These are phyloP conservation scores for Anarhynchus alexandrinus DNA, from an alignment of 2,113 vertebrate genomes.

Conservation along the genomic window DNA sequence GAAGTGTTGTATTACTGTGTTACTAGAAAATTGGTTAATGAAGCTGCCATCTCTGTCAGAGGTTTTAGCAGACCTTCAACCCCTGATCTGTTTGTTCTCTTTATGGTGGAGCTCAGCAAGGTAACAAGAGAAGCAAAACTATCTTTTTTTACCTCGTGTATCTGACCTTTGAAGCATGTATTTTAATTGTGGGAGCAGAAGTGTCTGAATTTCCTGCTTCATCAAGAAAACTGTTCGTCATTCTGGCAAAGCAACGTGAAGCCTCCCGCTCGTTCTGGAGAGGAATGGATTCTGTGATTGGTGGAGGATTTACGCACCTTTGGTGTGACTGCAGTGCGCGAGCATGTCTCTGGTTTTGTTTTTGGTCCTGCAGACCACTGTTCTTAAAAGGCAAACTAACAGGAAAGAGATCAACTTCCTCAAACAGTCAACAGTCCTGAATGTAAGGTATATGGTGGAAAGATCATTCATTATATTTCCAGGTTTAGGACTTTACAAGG, in stretches of 20 bases:
- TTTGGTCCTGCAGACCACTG: not conserved
- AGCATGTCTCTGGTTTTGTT: fast-evolving
- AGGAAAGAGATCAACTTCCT: not conserved
- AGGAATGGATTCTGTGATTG: not conserved
- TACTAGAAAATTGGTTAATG: not conserved
- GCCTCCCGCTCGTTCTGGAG: fast-evolving
- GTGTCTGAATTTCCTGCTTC: not conserved
- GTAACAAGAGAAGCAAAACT: too few relatives aligned
- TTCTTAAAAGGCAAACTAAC: not conserved
- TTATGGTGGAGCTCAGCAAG: too few relatives aligned
- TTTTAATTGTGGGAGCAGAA: not conserved
- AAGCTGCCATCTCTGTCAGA: not conserved
- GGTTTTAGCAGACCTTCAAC: too few relatives aligned
- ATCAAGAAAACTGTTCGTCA: not conserved
- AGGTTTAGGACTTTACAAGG: not conserved
- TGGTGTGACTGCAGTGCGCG: fast-evolving
- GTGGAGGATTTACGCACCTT: not conserved
- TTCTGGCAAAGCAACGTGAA: not conserved
- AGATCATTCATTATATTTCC: not conserved
- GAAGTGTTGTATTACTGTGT: not conserved
- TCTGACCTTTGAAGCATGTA: not conserved
- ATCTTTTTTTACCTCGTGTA: too few relatives aligned
- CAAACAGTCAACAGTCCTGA: not conserved
- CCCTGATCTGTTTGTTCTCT: too few relatives aligned
- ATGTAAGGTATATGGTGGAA: not conserved